Evolutionary conservation across 2,797 vertebrate species (phyloP).

Genomic region (Cuniculus paca): DNA sequence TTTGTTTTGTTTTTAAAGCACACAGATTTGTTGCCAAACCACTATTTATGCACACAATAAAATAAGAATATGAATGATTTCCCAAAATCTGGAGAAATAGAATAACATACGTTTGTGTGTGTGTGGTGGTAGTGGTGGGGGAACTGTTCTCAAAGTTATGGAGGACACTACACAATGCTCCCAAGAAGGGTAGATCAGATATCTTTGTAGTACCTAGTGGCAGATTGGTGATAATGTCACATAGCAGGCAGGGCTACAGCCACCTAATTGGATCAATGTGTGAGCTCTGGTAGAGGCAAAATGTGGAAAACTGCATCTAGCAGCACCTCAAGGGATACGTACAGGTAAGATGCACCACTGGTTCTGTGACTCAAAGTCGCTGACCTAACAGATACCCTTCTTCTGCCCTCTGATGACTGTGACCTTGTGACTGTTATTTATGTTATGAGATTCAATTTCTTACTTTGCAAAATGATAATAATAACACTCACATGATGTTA

Average conservation of each 20-base stretch:
- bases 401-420: neutral
- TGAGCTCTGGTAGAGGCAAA: neutral
- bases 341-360: neutral
- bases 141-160: neutral
- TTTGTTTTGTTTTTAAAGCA: constrained; percentile 11
- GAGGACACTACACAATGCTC: neutral
- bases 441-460: neutral
- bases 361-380: neutral
- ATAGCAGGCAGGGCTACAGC: neutral
- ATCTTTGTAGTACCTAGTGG: neutral
- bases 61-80: neutral
- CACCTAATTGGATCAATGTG: no score
- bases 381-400: neutral
- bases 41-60: neutral
- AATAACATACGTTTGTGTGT: neutral
- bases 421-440: neutral
- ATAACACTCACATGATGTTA: neutral
- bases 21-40: neutral
- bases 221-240: neutral
- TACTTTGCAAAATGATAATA: neutral
- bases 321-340: neutral
- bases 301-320: neutral
- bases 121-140: neutral
- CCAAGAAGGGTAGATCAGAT: neutral
- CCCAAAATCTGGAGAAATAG: neutral